These are phyloP conservation scores for Gymnocephalus cernua DNA, from an alignment of 2,113 vertebrate species.

Conservation along the genomic window DNA sequence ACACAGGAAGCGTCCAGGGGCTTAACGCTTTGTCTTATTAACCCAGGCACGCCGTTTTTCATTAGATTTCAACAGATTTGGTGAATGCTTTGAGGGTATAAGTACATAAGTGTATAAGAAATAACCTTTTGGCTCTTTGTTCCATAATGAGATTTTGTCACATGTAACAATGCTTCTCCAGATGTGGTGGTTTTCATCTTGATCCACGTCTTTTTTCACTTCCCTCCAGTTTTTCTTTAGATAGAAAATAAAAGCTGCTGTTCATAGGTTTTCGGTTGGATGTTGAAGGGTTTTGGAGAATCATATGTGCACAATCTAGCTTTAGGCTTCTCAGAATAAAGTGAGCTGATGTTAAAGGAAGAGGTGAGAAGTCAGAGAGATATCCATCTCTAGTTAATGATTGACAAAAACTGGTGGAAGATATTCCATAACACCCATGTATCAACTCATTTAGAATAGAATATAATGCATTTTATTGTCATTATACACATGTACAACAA, in stretches of 20 bases:
- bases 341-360: too few relatives aligned
- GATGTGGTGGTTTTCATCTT: not conserved
- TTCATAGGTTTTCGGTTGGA: not conserved
- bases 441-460: too few relatives aligned
- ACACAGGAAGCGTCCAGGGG: slow-evolving; percentile 10
- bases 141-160: not conserved
- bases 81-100: not conserved
- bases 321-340: too few relatives aligned
- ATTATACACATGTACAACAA: too few relatives aligned
- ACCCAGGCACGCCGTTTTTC: slow-evolving; percentile 36
- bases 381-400: too few relatives aligned
- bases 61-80: slow-evolving; percentile 3
- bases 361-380: too few relatives aligned
- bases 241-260: too few relatives aligned
- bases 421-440: too few relatives aligned
- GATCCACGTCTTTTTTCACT: not conserved
- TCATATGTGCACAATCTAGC: too few relatives aligned
- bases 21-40: slow-evolving; percentile 29
- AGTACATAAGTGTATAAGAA: not conserved
- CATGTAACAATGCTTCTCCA: not conserved
- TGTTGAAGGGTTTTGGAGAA: not conserved
- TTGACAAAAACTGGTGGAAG: too few relatives aligned
- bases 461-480: too few relatives aligned
- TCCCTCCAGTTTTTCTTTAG: not conserved
- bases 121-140: too few relatives aligned